These are phyloP conservation scores for Pica pica DNA, from an alignment of 2,113 vertebrate species.

Conservation along the genomic window DNA sequence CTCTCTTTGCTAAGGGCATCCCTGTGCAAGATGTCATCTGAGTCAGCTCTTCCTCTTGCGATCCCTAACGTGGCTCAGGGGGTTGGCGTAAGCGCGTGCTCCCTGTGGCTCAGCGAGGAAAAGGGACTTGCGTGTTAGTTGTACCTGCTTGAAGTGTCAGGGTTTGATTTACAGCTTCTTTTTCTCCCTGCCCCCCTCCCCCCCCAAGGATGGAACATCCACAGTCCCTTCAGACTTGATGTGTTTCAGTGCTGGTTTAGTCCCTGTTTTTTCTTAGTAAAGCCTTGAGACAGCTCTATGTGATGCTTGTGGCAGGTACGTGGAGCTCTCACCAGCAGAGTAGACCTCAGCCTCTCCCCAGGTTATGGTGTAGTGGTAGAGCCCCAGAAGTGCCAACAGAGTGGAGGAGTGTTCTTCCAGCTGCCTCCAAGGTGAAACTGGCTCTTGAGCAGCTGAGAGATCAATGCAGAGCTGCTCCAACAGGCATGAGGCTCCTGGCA, in stretches of 20 bases:
- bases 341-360: neutral
- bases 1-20: neutral
- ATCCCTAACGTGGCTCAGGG: fast-evolving
- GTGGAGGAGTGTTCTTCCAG: neutral
- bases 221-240: neutral
- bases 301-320: neutral
- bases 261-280: neutral
- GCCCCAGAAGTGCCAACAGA: neutral
- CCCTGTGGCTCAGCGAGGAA: neutral
- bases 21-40: neutral
- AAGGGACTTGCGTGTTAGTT: fast-evolving
- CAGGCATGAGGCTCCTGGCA: fast-evolving
- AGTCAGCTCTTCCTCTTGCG: neutral
- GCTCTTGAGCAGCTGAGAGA: neutral
- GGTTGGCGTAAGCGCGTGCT: neutral
- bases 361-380: neutral
- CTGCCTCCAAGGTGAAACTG: neutral
- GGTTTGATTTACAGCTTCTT: neutral
- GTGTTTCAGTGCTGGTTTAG: neutral
- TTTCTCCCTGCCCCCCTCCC: fast-evolving
- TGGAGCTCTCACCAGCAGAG: neutral
- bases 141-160: neutral
- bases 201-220: neutral
- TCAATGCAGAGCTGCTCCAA: neutral
- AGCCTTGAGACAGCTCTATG: neutral